phyloP scores from a whole-genome alignment of 2,888 invertebrate species.

The Hirtodrosophila histrioides region DNA sequence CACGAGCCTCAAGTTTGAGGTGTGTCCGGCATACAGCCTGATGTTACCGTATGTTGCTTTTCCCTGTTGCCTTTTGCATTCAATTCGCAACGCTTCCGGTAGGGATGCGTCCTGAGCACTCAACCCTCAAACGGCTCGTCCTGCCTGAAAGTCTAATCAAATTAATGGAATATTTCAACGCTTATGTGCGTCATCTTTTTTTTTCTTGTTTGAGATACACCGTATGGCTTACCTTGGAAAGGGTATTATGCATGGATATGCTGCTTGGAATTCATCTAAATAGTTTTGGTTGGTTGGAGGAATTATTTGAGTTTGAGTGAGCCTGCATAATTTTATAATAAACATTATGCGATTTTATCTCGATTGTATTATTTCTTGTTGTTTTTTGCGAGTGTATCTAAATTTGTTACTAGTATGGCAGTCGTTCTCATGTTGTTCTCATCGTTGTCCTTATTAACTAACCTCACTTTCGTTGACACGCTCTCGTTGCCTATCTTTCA shows the following conservation, averaged over 20 bases:
- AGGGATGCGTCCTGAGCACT: neutral
- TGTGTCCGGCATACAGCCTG: slow-evolving; percentile 64
- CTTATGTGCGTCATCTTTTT: slow-evolving; percentile 30
- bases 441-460: too few species aligned
- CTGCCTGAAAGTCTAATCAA: slow-evolving; percentile 68
- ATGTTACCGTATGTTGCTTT: slow-evolving; percentile 34
- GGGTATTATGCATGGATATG: slow-evolving; percentile 17
- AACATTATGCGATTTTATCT: neutral
- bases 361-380: too few species aligned
- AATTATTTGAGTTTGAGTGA: too few species aligned
- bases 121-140: slow-evolving; percentile 29
- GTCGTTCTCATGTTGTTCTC: neutral
- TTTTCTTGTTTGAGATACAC: neutral
- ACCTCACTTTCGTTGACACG: too few species aligned
- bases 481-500: too few species aligned
- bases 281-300: slow-evolving; percentile 9
- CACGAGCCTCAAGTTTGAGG: slow-evolving; percentile 57
- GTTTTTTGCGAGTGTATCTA: too few species aligned
- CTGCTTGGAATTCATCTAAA: slow-evolving; percentile 4
- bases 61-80: slow-evolving; percentile 20
- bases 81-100: slow-evolving; percentile 32
- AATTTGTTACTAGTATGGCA: neutral
- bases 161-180: slow-evolving; percentile 73
- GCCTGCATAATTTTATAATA: neutral
- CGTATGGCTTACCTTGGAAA: slow-evolving; percentile 3